Evolutionary conservation across 2,113 vertebrate species (phyloP).

Genomic region (Panurus biarmicus): DNA sequence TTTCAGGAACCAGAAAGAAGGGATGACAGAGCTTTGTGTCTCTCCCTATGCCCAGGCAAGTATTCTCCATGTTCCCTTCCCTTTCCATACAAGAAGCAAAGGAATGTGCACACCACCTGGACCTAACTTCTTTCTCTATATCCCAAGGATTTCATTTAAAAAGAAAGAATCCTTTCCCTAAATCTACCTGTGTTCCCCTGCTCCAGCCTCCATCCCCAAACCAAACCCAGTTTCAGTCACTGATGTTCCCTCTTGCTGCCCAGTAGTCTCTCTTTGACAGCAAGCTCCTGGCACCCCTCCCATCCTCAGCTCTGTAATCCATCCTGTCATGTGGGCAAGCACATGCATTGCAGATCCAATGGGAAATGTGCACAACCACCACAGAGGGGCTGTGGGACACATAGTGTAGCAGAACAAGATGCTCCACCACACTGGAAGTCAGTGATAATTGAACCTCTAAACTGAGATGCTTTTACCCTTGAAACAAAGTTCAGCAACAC

Average conservation of each 20-base stretch:
- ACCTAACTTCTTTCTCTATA: neutral
- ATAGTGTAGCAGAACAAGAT: neutral
- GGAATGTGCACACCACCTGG: neutral
- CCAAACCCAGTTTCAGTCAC: neutral
- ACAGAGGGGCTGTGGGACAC: neutral
- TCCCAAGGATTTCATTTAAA: neutral
- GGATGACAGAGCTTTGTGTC: neutral
- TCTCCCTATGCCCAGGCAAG: neutral
- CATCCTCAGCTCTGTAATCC: neutral
- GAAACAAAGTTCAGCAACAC: neutral
- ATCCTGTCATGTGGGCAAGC: accelerated
- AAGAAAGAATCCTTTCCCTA: neutral
- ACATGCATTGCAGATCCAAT: accelerated
- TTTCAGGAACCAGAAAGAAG: neutral
- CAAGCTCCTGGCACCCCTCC: neutral
- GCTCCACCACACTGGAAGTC: neutral
- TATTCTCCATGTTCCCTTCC: neutral
- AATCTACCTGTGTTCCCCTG: neutral
- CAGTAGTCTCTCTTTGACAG: neutral
- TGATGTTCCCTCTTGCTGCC: neutral
- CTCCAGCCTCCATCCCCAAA: neutral
- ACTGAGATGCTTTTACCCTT: neutral
- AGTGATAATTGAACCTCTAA: neutral
- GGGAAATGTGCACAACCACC: accelerated
- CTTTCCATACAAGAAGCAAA: neutral